Percentiles rank a stretch among this genome's conserved stretches.
These are phyloP conservation scores for Drosophila murphyi DNA, from an alignment of 1,140 invertebrate genomes.

Conservation along the genomic window DNA sequence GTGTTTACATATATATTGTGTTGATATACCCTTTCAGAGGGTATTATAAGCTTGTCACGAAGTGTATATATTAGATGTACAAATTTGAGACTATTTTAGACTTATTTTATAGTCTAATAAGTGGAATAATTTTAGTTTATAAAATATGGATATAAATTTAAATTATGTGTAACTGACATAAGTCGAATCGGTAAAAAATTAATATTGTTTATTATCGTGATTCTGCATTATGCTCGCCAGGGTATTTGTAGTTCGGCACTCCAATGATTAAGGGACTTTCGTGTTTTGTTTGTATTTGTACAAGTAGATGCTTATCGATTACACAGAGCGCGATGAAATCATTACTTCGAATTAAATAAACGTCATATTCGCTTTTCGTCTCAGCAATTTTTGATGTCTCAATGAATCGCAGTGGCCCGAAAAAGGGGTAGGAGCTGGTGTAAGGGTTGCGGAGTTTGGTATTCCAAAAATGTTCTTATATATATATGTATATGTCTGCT, in stretches of 20 bases:
- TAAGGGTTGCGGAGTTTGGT: slow-evolving; percentile 10
- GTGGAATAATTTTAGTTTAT: too few relatives aligned
- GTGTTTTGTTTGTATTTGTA: slow-evolving; percentile 30
- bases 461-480: slow-evolving; percentile 8
- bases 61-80: not conserved
- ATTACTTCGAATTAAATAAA: slow-evolving; percentile 84
- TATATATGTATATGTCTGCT: not conserved
- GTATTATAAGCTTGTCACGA: not conserved
- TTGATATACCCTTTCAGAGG: not conserved
- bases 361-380: slow-evolving; percentile 79
- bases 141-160: too few relatives aligned
- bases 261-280: not conserved
- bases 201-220: too few relatives aligned
- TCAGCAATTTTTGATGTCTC: slow-evolving; percentile 71
- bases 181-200: too few relatives aligned
- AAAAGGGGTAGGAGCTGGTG: not conserved
- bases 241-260: not conserved
- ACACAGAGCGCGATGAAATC: slow-evolving; percentile 81
- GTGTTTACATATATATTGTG: not conserved
- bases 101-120: too few relatives aligned
- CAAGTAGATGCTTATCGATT: slow-evolving; percentile 81
- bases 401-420: slow-evolving; percentile 40
- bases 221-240: too few relatives aligned
- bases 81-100: too few relatives aligned
- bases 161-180: too few relatives aligned